phyloP scores from a whole-genome alignment of 1,140 invertebrate species.

The Propsilocerus akamusi region DNA sequence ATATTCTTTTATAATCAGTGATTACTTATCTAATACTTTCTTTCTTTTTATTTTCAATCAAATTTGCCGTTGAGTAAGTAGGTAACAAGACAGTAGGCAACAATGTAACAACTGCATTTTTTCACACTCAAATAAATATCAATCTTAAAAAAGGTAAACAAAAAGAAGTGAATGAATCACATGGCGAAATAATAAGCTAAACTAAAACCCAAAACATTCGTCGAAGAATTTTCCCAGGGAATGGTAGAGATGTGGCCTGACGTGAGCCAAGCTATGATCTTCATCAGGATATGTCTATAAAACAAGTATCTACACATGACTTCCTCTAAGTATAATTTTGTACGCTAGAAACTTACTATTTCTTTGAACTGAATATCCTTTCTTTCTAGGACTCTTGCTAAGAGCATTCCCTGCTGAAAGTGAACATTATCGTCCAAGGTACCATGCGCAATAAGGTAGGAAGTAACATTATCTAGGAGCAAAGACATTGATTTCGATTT shows the following conservation, averaged over 20 bases:
- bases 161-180: no score
- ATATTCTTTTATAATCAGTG: no score
- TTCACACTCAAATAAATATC: no score
- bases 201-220: slow-evolving; percentile 42
- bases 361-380: slow-evolving; percentile 75
- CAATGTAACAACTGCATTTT: no score
- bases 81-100: no score
- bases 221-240: slow-evolving; percentile 74
- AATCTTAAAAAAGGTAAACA: no score
- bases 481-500: no score
- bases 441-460: slow-evolving; percentile 75
- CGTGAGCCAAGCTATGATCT: slow-evolving; percentile 62
- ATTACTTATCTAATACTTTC: no score
- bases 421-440: slow-evolving; percentile 92
- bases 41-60: no score
- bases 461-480: slow-evolving; percentile 58
- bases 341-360: slow-evolving; percentile 48
- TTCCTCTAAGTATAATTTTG: slow-evolving; percentile 62
- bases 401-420: slow-evolving; percentile 84
- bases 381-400: slow-evolving; percentile 67
- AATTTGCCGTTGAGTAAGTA: no score
- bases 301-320: slow-evolving; percentile 50
- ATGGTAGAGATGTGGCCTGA: slow-evolving; percentile 73
- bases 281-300: slow-evolving; percentile 85
- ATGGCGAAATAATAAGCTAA: no score